phyloP scores from a whole-genome alignment of 92 coral and sea anemone species.

The Hydrozoanthus gracilis region DNA sequence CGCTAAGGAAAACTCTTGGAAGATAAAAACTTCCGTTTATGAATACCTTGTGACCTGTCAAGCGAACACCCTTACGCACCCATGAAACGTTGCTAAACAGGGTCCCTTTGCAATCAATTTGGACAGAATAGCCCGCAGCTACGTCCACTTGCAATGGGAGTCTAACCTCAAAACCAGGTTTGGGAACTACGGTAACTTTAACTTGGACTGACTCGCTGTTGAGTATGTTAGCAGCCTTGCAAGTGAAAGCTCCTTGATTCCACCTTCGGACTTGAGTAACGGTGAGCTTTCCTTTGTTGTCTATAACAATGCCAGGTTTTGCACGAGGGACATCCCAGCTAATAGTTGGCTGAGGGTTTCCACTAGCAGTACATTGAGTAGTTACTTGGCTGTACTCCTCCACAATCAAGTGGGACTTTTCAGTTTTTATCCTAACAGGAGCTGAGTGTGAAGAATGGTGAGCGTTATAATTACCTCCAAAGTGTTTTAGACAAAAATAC shows the following conservation, averaged over 20 bases:
- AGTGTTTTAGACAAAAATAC: too few species aligned
- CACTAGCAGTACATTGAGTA: neutral
- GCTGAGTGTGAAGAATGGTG: too few species aligned
- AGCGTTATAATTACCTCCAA: too few species aligned
- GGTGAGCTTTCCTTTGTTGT: neutral
- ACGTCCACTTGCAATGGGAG: neutral
- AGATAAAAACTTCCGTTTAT: neutral
- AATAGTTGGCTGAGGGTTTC: neutral
- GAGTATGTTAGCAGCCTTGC: neutral
- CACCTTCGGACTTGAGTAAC: neutral
- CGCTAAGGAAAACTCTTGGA: neutral
- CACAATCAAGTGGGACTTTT: neutral
- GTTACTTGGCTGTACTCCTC: neutral
- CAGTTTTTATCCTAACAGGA: neutral
- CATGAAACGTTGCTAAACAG: neutral
- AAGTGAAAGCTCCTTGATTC: conserved; percentile 2
- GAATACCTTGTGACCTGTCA: neutral
- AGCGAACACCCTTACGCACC: neutral
- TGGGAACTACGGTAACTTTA: conserved; percentile 1
- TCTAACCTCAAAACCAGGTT: neutral
- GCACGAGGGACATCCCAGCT: neutral
- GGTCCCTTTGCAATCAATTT: neutral
- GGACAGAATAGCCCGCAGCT: neutral
- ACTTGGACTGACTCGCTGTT: neutral
- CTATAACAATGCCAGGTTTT: neutral